Base-by-base conservation (phyloP, 2,888 invertebrate species). In the Drosophila kanekoi region DNA sequence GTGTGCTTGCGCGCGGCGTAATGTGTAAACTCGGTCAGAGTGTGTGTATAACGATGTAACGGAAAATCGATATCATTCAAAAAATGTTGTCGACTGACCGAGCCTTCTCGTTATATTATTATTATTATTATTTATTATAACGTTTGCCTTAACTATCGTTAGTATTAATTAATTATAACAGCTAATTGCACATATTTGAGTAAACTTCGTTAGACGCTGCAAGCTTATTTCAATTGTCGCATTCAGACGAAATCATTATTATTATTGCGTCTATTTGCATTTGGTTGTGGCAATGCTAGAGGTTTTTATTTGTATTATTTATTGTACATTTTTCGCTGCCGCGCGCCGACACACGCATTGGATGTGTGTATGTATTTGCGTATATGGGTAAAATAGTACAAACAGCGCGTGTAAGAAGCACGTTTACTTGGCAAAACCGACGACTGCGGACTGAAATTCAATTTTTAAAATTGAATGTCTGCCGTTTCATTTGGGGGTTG, bases 371-470 rank as follows among this genome's bases (percentile, higher is more conserved):
- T 43, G 49, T 44, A 47, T 78, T 67, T 54, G 54, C 67, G 54
- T 82, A 49, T 68, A 58, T 56, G 20, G n/a, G 47, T 57, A 72
- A 66, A 62, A 63, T 56, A 72, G 35, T 52, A 72, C 66, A 70
- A 56, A 58, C 48, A 64, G 62, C 75, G 60, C 62, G 68, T 60
- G 54, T 58, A 63, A 80, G 90, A 90, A 90, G 82, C 90, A 88
- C 89, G 89, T 90, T 88, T 89, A 78, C 67, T 83, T 90, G 90
- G 86, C 90, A 76, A 83, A 89, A 89, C 83, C 89, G 89, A 85
- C 88, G 83, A 81, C 76, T 67, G 79, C 87, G 90, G 90, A 87
- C 87, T 90, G 60, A 79, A 59, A 14, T 54, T 45, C 4, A 47
- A 64, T 44, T 81, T 77, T 57, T 5, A 37, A 76, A 76, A 53